These are phyloP conservation scores for Gallinago stenura DNA, from an alignment of 2,797 vertebrate genomes.

Conservation along the genomic window DNA sequence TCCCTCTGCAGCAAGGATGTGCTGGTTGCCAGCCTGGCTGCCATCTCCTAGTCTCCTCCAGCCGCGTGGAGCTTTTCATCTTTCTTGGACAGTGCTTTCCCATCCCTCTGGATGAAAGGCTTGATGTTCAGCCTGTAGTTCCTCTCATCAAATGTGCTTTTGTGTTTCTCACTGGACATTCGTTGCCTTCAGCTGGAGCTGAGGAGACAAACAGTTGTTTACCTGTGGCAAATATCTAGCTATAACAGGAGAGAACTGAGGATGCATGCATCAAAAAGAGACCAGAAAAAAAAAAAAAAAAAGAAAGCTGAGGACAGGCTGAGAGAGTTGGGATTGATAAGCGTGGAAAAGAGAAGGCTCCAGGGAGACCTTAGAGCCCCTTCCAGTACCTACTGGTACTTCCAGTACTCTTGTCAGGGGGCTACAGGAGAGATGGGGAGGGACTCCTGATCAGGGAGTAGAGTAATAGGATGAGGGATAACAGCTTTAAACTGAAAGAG, in stretches of 20 bases:
- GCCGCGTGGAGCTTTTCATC: not conserved
- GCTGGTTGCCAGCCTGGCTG: not conserved
- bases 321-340: too few relatives aligned
- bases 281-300: too few relatives aligned
- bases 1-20: not conserved
- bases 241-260: not conserved
- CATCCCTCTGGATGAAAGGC: not conserved
- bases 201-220: not conserved
- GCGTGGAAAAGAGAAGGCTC: too few relatives aligned
- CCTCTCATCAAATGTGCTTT: not conserved
- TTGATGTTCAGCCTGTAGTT: not conserved
- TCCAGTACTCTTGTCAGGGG: too few relatives aligned
- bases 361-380: too few relatives aligned
- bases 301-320: too few relatives aligned
- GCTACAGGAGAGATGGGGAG: too few relatives aligned
- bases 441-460: too few relatives aligned
- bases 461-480: too few relatives aligned
- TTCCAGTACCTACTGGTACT: too few relatives aligned
- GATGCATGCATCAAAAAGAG: not conserved
- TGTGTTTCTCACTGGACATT: not conserved
- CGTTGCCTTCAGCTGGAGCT: not conserved
- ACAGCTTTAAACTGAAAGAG: too few relatives aligned
- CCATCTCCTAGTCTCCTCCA: not conserved
- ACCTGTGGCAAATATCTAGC: not conserved
- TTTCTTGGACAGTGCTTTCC: not conserved